Evolutionary conservation across 2,888 invertebrate species (phyloP), one percentile per base, ranked within the genome.

Genomic region (Mythimna lalbum): DNA sequence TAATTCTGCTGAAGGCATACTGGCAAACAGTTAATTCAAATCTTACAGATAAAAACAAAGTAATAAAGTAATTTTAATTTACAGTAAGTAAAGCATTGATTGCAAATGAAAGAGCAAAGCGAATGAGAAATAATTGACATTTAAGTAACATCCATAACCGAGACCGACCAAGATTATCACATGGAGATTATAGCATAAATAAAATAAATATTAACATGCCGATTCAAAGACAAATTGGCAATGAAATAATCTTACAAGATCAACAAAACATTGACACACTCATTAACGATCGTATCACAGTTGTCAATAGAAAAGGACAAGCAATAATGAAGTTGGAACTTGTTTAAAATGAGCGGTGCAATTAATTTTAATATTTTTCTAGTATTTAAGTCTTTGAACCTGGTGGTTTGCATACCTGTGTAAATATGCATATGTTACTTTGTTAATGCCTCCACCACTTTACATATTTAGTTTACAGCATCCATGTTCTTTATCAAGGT

Each of bases 401-500:
- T 72, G 55, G 52, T 68, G 62, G 67, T 81, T 76, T 71, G 73
- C 86, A 84, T 84, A 73, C 70, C 72, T 70, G 73, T 64, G 73
- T 75, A 73, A 78, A 75, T 84, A 85, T 86, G 78, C 76, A 71
- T 74, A 73, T 49, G 69, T 68, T 78, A 84, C 77, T 82, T 80
- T 76, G 82, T 84, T 80, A 86, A 86, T 88, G 76, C 87, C 88
- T 84, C 78, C 80, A 89, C 88, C 85, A 89, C 87, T 87, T 85
- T 88, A 88, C 85, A 89, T 87, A 87, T 86, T 82, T 81, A 87
- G 83, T 87, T 87, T 88, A 87, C 86, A 85, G 86, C 87, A 83
- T 88, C 85, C 80, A 83, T 67, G 81, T 75, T 79, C 73, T 80
- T 81, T 92, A 93, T 93, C 92, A 76, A 81, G 86, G 86, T 86